These are phyloP conservation scores for Atherinomorus stipes DNA, from an alignment of 2,113 vertebrate species.

Conservation along the genomic window DNA sequence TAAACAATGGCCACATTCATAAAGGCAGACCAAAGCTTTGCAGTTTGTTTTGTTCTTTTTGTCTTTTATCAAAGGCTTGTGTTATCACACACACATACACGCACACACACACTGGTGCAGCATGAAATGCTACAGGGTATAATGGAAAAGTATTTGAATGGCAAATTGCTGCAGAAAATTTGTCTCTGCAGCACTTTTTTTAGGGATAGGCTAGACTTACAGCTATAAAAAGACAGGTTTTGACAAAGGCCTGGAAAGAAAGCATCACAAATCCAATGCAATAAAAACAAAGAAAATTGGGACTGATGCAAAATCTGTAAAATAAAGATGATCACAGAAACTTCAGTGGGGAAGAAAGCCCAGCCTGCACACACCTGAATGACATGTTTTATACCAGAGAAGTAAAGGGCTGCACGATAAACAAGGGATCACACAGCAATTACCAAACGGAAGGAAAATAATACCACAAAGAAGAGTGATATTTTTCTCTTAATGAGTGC, in stretches of 20 bases:
- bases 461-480: background rate
- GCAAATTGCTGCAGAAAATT: constrained; percentile 79
- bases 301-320: constrained; percentile 1
- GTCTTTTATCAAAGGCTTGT: constrained; percentile 79
- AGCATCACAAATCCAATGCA: background rate
- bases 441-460: background rate
- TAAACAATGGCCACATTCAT: constrained; percentile 83
- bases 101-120: constrained; percentile 64
- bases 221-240: constrained; percentile 36
- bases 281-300: background rate
- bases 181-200: constrained; percentile 51
- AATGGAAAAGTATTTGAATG: constrained; percentile 81
- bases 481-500: background rate
- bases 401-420: background rate
- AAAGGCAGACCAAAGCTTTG: constrained; percentile 69
- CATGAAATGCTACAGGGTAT: constrained; percentile 68
- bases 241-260: constrained; percentile 22
- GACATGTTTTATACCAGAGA: background rate
- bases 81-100: constrained; percentile 71
- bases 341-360: background rate
- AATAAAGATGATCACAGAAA: background rate
- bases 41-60: constrained; percentile 74
- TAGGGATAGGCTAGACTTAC: constrained; percentile 36
- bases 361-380: background rate
- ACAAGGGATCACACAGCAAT: background rate